Conservation (phyloP, 2,113 vertebrate species). For the Channa maculata region DNA sequence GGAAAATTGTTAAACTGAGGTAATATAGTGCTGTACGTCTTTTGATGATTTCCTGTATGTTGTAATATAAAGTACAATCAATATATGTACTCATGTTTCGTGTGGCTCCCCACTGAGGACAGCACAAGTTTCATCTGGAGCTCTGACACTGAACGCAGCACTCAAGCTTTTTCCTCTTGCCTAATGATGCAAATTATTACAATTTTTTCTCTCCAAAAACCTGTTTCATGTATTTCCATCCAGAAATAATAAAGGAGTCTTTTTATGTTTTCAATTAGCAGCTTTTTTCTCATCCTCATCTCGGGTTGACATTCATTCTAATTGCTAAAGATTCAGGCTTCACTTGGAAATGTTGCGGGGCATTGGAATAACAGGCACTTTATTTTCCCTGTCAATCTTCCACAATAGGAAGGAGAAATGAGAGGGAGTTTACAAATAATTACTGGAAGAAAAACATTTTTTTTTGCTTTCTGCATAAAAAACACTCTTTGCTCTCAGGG, state of each 20-base stretch:
- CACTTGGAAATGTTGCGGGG: constrained; percentile 39
- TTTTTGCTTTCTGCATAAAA: constrained; percentile 15
- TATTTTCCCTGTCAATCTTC: constrained; percentile 72
- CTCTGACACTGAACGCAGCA: constrained; percentile 40
- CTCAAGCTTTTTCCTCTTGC: constrained; percentile 29
- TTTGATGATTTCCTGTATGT: constrained; percentile 11
- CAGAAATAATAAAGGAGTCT: constrained; percentile 72
- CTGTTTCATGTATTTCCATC: constrained; percentile 62
- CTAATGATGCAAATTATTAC: constrained; percentile 76
- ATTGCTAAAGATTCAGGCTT: constrained; percentile 64
- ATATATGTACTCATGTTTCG: constrained; percentile 11
- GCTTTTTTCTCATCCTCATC: constrained; percentile 9
- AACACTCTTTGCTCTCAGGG: constrained; percentile 55
- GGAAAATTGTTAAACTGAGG: constrained; percentile 14
- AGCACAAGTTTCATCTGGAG: constrained; percentile 31
- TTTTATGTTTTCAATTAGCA: constrained; percentile 78
- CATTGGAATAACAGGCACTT: constrained; percentile 45
- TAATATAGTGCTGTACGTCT: not conserved
- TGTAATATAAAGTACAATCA: constrained; percentile 12
- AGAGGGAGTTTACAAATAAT: constrained; percentile 68
- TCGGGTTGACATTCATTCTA: constrained; percentile 62
- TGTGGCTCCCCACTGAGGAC: constrained; percentile 47
- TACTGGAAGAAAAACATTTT: constrained; percentile 54
- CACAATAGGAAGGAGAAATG: constrained; percentile 29
- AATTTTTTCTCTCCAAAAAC: constrained; percentile 54